Base-by-base conservation (phyloP, 2,888 invertebrate species). In the Phragmatobia fuliginosa region DNA sequence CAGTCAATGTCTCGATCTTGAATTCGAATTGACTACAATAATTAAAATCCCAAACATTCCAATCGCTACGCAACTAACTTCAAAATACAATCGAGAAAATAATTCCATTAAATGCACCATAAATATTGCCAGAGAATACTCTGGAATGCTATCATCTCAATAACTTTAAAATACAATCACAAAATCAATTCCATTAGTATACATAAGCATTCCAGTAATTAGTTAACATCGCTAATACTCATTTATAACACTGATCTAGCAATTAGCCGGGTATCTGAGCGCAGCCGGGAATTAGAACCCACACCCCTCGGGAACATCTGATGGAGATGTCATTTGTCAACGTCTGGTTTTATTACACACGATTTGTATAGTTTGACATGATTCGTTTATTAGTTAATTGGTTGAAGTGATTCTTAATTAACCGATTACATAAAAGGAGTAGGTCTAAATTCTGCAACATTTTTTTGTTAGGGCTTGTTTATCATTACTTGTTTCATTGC, bases 191-290 rank as follows among this genome's bases (percentile, higher is more conserved):
- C 28, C 56, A 28, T 56, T 28, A 56, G 28, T 14, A 7, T 16
- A 28, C 28, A 28, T 56, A 56, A 28, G 16, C 56, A 56, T 56
- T 70, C 59, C 63, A 59, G 52, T 79, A 76, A 77, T 80, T 64
- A 78, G 74, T 79, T 77, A 72, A 79, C 78, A 72, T 66, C 60
- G 66, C 74, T 72, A 81, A 78, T 81, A 74, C 73, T 77, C 76
- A 78, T 81, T 82, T 84, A 84, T 86, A 83, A 82, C 78, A 72
- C 75, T 78, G 80, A 80, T 82, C 80, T 79, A 74, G 80, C 81
- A 83, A 89, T 90, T 88, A 88, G 81, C 67, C 69, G 75, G 77
- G 69, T 89, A 88, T 85, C 88, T 88, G 88, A 66, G 83, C 81
- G 66, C 83, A 82, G 78, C 73, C 76, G 82, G 82, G 83, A 80